These are phyloP conservation scores for Nemotelus nigrinus DNA, from an alignment of 2,888 invertebrate species.

Conservation along the genomic window DNA sequence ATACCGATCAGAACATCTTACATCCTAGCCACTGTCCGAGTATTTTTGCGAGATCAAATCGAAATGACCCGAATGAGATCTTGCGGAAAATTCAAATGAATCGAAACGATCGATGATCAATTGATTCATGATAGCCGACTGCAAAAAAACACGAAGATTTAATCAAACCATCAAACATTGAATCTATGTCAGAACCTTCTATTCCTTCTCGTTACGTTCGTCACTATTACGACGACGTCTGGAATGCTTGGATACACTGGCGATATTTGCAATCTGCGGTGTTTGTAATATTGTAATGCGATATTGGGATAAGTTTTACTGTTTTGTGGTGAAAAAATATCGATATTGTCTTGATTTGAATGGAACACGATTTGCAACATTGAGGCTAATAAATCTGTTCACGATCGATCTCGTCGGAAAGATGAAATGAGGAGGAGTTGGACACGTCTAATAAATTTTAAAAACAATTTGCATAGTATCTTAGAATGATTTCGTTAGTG, in stretches of 20 bases:
- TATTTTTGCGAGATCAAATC: not conserved
- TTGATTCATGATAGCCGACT: not conserved
- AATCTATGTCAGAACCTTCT: slow-evolving; percentile 33
- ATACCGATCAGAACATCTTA: too few relatives aligned
- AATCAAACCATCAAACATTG: slow-evolving; percentile 10
- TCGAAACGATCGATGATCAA: slow-evolving; percentile 27
- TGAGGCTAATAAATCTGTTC: slow-evolving; percentile 30
- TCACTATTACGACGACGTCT: too few relatives aligned
- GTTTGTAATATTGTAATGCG: too few relatives aligned
- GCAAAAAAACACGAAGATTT: not conserved
- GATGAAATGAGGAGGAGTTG: slow-evolving; percentile 42
- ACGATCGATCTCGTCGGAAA: slow-evolving; percentile 27
- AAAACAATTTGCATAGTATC: not conserved
- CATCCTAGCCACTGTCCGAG: too few relatives aligned
- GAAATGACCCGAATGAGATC: slow-evolving; percentile 6
- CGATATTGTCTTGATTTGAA: slow-evolving; percentile 17
- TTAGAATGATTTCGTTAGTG: not conserved
- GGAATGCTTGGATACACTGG: too few relatives aligned
- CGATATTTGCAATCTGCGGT: too few relatives aligned
- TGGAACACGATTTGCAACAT: slow-evolving; percentile 38
- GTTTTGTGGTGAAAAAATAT: not conserved
- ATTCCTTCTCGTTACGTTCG: not conserved
- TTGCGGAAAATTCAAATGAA: slow-evolving; percentile 37
- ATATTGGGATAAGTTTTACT: not conserved
- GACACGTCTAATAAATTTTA: slow-evolving; percentile 37